A percentile compares a stretch with the other conserved stretches of the same genome.
Evolutionary conservation across 2,888 invertebrate genomes (phyloP).

Genomic region (Metalampra italica): DNA sequence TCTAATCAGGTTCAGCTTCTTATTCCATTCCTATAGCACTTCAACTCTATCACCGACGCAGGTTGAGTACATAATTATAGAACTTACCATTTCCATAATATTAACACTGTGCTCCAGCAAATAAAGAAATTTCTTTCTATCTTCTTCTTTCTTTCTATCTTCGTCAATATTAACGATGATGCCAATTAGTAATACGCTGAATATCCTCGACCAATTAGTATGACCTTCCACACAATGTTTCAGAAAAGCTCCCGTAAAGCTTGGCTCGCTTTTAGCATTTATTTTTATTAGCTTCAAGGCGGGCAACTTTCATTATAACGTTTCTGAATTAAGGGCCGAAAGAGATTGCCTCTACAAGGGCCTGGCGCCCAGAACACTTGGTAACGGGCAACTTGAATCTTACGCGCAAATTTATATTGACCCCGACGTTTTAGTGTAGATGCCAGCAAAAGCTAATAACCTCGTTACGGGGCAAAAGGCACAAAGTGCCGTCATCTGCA

Average conservation of each 20-base stretch:
- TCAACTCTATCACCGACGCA: no score
- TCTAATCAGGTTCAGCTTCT: no score
- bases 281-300: conserved; percentile 32
- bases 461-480: conserved; percentile 26
- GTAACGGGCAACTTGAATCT: conserved; percentile 23
- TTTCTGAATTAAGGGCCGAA: conserved; percentile 28
- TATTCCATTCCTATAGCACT: no score
- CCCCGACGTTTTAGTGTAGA: conserved; percentile 24
- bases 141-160: neutral
- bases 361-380: conserved; percentile 10
- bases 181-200: neutral
- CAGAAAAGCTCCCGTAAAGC: conserved; percentile 22
- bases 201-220: conserved; percentile 24
- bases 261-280: conserved; percentile 28
- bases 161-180: no score
- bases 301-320: conserved; percentile 33
- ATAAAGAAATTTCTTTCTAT: no score
- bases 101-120: no score
- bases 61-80: no score
- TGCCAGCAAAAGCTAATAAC: conserved; percentile 34
- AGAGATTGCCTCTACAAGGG: conserved; percentile 18
- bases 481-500: conserved; percentile 39
- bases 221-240: conserved; percentile 20
- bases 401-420: conserved; percentile 30
- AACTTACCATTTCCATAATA: no score